These are phyloP conservation scores for Austrolebias charrua DNA, from an alignment of 2,797 vertebrate species.

Conservation along the genomic window DNA sequence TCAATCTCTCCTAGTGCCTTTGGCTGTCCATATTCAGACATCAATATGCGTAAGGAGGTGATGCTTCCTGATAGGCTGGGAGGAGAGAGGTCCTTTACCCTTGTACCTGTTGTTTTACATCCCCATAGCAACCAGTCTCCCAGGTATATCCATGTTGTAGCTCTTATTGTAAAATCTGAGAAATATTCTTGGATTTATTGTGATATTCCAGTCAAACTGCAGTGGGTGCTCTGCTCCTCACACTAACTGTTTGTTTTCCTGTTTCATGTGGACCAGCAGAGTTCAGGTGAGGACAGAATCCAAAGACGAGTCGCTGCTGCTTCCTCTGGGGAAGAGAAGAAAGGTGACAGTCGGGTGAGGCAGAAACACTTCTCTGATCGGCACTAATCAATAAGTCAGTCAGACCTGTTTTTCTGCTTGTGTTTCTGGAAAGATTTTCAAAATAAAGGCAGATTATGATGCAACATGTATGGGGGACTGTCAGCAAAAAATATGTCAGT, in stretches of 20 bases:
- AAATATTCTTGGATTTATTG: too few relatives aligned
- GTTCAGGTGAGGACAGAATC: constrained; percentile 41
- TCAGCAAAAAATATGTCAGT: too few relatives aligned
- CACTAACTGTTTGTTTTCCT: background rate
- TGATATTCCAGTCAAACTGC: background rate
- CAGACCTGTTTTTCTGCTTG: background rate
- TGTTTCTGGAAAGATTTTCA: constrained; percentile 7
- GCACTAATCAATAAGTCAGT: background rate
- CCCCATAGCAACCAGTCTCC: constrained; percentile 40
- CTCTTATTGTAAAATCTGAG: background rate
- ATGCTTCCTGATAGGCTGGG: constrained; percentile 77
- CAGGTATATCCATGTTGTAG: constrained; percentile 35
- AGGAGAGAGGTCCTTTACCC: constrained; percentile 72
- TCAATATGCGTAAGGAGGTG: constrained; percentile 81
- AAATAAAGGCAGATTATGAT: constrained; percentile 8
- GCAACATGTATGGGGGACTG: constrained; percentile 28
- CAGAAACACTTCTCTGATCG: constrained; percentile 13
- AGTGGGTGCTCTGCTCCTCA: background rate
- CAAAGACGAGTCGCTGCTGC: constrained; percentile 31
- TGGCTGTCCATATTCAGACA: constrained; percentile 83
- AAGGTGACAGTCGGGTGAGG: constrained; percentile 49
- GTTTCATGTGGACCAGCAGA: constrained; percentile 19
- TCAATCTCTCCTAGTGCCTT: too few relatives aligned
- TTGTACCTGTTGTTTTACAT: constrained; percentile 66
- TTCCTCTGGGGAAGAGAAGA: constrained; percentile 66